Evolutionary conservation across 2,888 invertebrate species (phyloP), one percentile per base, ranked within the genome.

Genomic region (Andrena hattorfiana): DNA sequence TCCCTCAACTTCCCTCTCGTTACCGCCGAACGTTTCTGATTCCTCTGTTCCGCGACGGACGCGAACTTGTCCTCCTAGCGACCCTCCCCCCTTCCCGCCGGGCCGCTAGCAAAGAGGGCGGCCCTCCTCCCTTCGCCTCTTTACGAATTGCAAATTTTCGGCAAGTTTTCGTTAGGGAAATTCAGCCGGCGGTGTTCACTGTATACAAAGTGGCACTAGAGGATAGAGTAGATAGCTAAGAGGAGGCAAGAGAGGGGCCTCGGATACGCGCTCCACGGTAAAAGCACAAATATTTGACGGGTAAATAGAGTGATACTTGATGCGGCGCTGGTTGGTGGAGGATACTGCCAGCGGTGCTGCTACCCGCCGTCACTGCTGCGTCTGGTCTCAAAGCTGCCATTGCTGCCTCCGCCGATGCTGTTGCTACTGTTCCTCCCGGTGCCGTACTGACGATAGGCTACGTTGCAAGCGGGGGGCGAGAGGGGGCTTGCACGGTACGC

Each of bases 211-310:
- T 93, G 92, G 93, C 92, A 92, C 89, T 89, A 88, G 91, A 91
- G 89, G 91, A 90, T 90, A 85, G 88, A 89, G 89, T 85, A 87
- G 86, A 88, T 89, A 88, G 87, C 82, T 88, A 87, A 87, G 87
- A 85, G 85, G 85, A 84, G 81, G 87, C 80, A 83, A 85, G 86
- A 89, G 90, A 89, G 89, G 89, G 87, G 86, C 85, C 87, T 85
- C 87, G 90, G 91, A 90, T 91, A 91, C 90, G 91, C 89, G 91
- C 89, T 92, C 89, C 90, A 92, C 92, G 92, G 92, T 93, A 93
- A 93, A 93, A 93, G 93, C 93, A 92, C 93, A 93, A 93, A 93
- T 93, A 93, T 93, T 93, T 93, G 93, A 93, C 91, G 92, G 93
- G 93, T 92, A 93, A 93, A 93, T 93, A 93, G 93, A 93, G 92